Conservation (phyloP, 1,140 invertebrate species). For the Drosophila serrata region DNA sequence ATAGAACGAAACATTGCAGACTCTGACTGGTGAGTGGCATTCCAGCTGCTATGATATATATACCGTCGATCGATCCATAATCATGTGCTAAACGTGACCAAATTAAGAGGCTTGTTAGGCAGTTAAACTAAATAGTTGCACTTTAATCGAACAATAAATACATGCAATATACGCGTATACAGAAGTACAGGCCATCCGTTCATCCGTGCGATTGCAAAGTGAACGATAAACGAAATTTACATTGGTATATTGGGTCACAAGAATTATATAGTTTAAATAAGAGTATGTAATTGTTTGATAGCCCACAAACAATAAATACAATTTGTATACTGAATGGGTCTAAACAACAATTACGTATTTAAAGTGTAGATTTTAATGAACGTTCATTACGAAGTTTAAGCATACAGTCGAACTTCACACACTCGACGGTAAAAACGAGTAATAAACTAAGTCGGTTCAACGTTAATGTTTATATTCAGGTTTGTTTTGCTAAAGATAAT, state of each 20-base stretch:
- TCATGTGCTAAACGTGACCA: conserved; percentile 19
- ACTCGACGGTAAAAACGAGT: not conserved
- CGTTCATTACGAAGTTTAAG: conserved; percentile 10
- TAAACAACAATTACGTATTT: conserved; percentile 7
- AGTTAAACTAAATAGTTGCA: conserved; percentile 79
- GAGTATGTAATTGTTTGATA: not conserved
- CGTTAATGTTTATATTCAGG: not conserved
- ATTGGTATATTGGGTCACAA: conserved; percentile 54
- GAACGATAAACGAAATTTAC: conserved; percentile 61
- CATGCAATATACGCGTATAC: conserved; percentile 65
- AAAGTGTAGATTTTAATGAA: conserved; percentile 18
- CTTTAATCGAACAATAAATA: conserved; percentile 83
- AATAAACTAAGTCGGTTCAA: not conserved
- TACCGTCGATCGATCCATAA: not conserved
- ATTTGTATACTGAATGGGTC: conserved; percentile 13
- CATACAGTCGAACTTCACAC: conserved; percentile 16
- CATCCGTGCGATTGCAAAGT: conserved; percentile 42
- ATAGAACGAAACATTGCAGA: conserved; percentile 36
- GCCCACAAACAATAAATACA: conserved; percentile 14
- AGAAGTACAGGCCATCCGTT: conserved; percentile 63
- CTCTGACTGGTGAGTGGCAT: not conserved
- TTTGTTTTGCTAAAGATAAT: not conserved
- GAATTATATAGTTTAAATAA: conserved; percentile 29
- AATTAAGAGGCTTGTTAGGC: conserved; percentile 37
- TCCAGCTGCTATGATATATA: conserved; percentile 36